phyloP scores from a whole-genome alignment of 2,113 vertebrate species.

The Dromiciops gliroides region DNA sequence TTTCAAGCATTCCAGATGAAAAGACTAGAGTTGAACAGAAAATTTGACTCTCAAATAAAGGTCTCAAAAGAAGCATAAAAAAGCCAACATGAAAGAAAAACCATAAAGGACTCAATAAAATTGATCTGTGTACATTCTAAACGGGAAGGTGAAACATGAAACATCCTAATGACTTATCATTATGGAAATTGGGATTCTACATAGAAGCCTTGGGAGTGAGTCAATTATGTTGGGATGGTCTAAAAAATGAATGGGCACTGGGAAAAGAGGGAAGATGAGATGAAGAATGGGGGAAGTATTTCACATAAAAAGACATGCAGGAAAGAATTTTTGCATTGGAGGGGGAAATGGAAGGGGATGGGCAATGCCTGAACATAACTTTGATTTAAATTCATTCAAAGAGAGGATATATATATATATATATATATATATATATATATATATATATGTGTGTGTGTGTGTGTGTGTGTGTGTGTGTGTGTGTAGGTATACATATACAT shows the following conservation, averaged over 20 bases:
- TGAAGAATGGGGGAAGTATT: background rate
- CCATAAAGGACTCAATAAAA: background rate
- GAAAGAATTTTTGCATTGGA: background rate
- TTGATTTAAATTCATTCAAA: too few species aligned
- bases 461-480: too few species aligned
- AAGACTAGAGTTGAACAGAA: too few species aligned
- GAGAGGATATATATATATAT: too few species aligned
- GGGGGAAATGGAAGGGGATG: background rate
- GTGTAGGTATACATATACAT: too few species aligned
- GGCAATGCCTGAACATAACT: background rate
- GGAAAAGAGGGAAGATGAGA: background rate
- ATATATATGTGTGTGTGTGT: too few species aligned
- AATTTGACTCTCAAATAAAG: too few species aligned
- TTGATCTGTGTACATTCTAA: background rate
- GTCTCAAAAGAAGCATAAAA: background rate
- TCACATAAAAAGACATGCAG: background rate
- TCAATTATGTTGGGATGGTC: background rate
- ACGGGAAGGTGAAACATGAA: background rate
- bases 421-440: too few species aligned
- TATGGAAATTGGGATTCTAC: background rate
- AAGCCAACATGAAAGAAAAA: background rate
- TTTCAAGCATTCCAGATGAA: too few species aligned
- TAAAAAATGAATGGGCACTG: background rate
- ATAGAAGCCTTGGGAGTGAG: background rate
- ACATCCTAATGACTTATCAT: background rate